Evolutionary conservation across 2,888 invertebrate genomes (phyloP).

Genomic region (Xiphydria camelus): DNA sequence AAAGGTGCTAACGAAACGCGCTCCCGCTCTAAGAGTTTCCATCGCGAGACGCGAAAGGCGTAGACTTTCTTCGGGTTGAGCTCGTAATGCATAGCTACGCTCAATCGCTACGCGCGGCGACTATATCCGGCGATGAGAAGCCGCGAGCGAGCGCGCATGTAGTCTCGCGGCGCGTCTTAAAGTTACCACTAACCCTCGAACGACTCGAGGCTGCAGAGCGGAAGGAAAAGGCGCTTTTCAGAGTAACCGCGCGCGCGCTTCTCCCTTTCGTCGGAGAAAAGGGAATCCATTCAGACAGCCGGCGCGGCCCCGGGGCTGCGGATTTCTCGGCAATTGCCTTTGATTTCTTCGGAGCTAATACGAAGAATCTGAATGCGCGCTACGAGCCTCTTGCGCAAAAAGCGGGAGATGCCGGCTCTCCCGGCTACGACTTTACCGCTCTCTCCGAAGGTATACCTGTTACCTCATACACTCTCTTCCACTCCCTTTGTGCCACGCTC

Average conservation of each 20-base stretch:
- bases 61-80: no score
- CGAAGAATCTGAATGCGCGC: constrained; percentile 28
- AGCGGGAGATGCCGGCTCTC: neutral
- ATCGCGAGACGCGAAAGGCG: no score
- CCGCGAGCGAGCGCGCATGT: neutral
- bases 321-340: constrained; percentile 33
- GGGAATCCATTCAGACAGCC: constrained; percentile 24
- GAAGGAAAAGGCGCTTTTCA: constrained; percentile 1
- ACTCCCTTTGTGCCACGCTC: neutral
- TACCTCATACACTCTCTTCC: neutral
- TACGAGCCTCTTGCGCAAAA: neutral
- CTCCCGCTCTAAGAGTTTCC: no score
- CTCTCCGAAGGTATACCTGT: neutral
- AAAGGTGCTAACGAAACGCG: no score
- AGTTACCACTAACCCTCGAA: constrained; percentile 11
- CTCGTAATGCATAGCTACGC: no score
- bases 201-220: neutral
- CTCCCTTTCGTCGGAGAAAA: constrained; percentile 9
- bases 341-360: constrained; percentile 33
- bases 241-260: constrained; percentile 1
- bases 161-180: constrained; percentile 16
- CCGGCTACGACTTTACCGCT: neutral
- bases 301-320: constrained; percentile 16
- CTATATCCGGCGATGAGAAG: no score
- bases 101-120: no score